Percentiles rank a stretch among this genome's conserved stretches.
These are phyloP conservation scores for Pleuronectes platessa DNA, from an alignment of 2,113 vertebrate genomes.

Conservation along the genomic window DNA sequence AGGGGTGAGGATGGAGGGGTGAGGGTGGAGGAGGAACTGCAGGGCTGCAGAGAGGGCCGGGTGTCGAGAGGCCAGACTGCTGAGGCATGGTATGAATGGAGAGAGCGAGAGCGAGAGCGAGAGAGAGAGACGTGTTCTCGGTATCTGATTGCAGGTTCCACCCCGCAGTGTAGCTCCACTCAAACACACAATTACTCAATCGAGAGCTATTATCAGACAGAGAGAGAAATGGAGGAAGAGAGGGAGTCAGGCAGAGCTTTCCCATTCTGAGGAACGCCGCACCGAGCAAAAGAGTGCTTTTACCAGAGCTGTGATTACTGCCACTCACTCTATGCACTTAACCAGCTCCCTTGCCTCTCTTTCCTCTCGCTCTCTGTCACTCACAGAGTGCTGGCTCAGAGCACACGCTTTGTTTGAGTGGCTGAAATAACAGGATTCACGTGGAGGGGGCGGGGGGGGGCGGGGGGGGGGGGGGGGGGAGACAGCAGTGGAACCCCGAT, in stretches of 20 bases:
- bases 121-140: conserved; percentile 53
- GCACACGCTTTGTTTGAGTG: conserved; percentile 64
- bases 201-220: conserved; percentile 81
- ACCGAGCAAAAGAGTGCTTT: conserved; percentile 77
- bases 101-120: conserved; percentile 31
- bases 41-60: conserved; percentile 55
- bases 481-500: conserved; percentile 54
- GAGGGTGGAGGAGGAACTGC: conserved; percentile 46
- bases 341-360: conserved; percentile 71
- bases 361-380: conserved; percentile 70
- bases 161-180: conserved; percentile 76
- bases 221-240: conserved; percentile 62
- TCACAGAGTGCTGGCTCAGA: conserved; percentile 66
- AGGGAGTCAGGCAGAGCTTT: conserved; percentile 48
- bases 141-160: conserved; percentile 83
- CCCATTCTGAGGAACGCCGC: conserved; percentile 70
- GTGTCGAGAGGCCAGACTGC: conserved; percentile 58
- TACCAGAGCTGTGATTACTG: conserved; percentile 82
- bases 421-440: conserved; percentile 70
- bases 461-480: neutral
- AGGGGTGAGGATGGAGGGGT: conserved; percentile 29
- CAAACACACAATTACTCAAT: conserved; percentile 86
- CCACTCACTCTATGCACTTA: conserved; percentile 79
- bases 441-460: too few species aligned
- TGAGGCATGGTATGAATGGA: conserved; percentile 75